phyloP scores from a whole-genome alignment of 1,140 invertebrate species.

The Yoshiicerus persimilis region DNA sequence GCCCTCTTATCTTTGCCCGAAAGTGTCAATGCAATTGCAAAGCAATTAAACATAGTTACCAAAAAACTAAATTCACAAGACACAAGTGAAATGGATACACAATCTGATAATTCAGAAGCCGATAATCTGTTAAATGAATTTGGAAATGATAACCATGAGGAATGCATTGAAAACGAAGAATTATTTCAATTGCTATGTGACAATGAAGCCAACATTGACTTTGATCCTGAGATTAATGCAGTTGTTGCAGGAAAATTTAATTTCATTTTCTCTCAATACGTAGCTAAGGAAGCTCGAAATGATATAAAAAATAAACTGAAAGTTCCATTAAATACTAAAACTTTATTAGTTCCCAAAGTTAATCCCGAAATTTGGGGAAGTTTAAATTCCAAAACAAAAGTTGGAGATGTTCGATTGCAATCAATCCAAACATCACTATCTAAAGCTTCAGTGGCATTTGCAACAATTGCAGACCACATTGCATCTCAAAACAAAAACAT shows the following conservation, averaged over 20 bases:
- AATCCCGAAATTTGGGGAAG: background rate
- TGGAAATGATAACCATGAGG: background rate
- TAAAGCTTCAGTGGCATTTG: background rate
- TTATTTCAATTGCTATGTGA: background rate
- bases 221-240: background rate
- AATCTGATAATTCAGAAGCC: no score
- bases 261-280: background rate
- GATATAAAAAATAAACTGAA: background rate
- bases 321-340: background rate
- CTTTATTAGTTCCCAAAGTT: background rate
- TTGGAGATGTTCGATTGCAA: background rate
- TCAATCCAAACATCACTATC: background rate
- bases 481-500: no score
- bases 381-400: background rate
- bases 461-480: no score
- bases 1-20: background rate
- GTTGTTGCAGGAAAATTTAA: background rate
- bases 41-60: background rate
- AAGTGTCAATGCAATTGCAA: background rate
- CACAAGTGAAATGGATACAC: no score
- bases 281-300: background rate
- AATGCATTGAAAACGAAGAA: background rate
- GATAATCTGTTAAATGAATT: no score
- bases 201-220: background rate
- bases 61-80: no score